Conservation (phyloP, 2,888 invertebrate genomes). For the Brachylomia viminalis region DNA sequence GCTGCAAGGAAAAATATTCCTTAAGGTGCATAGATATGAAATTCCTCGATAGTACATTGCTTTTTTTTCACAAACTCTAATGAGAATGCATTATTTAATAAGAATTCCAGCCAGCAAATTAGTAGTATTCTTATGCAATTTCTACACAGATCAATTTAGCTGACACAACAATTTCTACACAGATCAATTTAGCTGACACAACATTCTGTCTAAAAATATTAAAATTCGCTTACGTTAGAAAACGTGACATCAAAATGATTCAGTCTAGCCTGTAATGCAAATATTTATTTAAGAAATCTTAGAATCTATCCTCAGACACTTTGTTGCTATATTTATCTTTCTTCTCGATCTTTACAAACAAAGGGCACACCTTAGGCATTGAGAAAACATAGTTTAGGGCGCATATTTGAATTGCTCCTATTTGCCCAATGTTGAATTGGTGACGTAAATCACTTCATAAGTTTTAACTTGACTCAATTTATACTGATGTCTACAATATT, state of each 20-base stretch:
- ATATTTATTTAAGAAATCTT: constrained; percentile 27
- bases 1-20: too few species aligned
- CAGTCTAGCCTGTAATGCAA: background rate
- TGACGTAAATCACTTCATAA: background rate
- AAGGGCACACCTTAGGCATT: constrained; percentile 32
- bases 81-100: too few species aligned
- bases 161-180: too few species aligned
- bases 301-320: constrained; percentile 9
- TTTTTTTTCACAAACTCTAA: too few species aligned
- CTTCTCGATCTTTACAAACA: constrained; percentile 33
- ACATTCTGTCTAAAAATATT: too few species aligned
- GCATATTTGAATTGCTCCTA: constrained; percentile 2
- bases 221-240: background rate
- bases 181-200: too few species aligned
- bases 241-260: constrained; percentile 8
- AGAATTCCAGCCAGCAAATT: too few species aligned
- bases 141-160: too few species aligned
- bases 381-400: constrained; percentile 1
- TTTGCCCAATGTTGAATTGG: background rate
- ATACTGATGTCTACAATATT: too few species aligned
- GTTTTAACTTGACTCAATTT: background rate
- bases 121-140: too few species aligned
- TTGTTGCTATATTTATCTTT: constrained; percentile 7
- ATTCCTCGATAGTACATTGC: too few species aligned
- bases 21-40: too few species aligned